Evolutionary conservation across 2,888 invertebrate species (phyloP).

Genomic region (Brachynemurus nebulosus): DNA sequence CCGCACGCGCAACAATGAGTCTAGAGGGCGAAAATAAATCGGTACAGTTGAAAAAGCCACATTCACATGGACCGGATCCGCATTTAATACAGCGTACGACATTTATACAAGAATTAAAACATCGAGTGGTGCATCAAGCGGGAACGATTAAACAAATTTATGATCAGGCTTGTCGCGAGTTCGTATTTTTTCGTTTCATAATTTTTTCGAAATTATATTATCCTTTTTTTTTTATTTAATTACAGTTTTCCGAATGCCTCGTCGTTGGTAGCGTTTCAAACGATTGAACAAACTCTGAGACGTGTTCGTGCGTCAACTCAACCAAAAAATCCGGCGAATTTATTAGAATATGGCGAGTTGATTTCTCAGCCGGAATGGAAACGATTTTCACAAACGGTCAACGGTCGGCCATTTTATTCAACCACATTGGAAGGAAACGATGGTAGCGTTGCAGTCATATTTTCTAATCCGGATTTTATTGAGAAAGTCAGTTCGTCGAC

Average conservation of each 20-base stretch:
- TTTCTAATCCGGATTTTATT: slow-evolving; percentile 10
- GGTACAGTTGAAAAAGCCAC: slow-evolving; percentile 7
- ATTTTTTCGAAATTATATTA: neutral
- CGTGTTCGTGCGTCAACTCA: slow-evolving; percentile 9
- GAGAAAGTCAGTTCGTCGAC: slow-evolving; percentile 8
- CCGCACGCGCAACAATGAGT: slow-evolving; percentile 2
- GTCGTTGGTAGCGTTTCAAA: slow-evolving; percentile 9
- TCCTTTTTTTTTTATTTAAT: too few species aligned
- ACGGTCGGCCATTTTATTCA: slow-evolving; percentile 10
- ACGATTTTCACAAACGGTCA: slow-evolving; percentile 9
- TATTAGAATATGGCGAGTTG: slow-evolving; percentile 9
- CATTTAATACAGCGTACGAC: slow-evolving; percentile 6
- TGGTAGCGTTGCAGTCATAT: slow-evolving; percentile 8
- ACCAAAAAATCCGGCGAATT: slow-evolving; percentile 4
- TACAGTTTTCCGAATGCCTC: slow-evolving; percentile 10
- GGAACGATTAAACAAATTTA: slow-evolving; percentile 9
- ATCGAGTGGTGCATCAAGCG: slow-evolving; percentile 7
- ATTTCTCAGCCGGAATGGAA: slow-evolving; percentile 8
- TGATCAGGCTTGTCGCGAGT: slow-evolving; percentile 9
- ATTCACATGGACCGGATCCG: slow-evolving; percentile 9
- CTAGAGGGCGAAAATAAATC: slow-evolving; percentile 6
- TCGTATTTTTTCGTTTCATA: slow-evolving; percentile 1
- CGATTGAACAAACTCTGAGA: slow-evolving; percentile 7
- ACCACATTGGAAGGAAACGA: slow-evolving; percentile 6
- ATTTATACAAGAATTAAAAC: slow-evolving; percentile 9